A percentile compares a stretch with the other conserved stretches of the same genome.
These are phyloP conservation scores for Anguilla pacifica DNA, from an alignment of 2,797 vertebrate genomes.

Conservation along the genomic window DNA sequence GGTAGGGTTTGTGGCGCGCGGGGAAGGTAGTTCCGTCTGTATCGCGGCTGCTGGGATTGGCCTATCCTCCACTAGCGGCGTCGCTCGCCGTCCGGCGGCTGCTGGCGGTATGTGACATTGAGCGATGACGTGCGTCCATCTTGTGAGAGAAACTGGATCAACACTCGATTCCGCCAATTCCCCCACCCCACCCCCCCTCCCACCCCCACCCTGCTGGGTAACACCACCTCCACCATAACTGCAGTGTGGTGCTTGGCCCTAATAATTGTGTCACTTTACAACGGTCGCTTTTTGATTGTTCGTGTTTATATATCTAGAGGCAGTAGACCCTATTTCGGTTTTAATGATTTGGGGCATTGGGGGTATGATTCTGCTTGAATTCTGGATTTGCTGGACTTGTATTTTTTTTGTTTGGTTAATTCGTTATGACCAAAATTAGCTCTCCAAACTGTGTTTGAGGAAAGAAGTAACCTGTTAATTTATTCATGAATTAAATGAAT, in stretches of 20 bases:
- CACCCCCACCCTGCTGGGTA: not conserved
- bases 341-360: no score
- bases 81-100: conserved; percentile 2
- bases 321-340: not conserved
- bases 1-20: not conserved
- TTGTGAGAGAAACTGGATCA: conserved; percentile 21
- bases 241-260: not conserved
- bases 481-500: not conserved
- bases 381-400: no score
- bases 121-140: conserved; percentile 21
- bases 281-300: not conserved
- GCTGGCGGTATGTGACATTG: not conserved
- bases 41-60: conserved; percentile 24
- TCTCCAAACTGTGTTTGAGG: not conserved
- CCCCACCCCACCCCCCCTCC: not conserved
- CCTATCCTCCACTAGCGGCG: not conserved
- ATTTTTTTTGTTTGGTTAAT: not conserved
- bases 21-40: conserved; percentile 8
- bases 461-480: not conserved
- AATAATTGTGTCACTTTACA: not conserved
- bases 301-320: not conserved
- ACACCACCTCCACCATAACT: not conserved
- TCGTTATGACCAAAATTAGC: not conserved
- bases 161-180: not conserved
- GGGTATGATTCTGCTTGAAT: no score